Conservation (phyloP, 2,113 vertebrate genomes). For the Empidonax traillii region DNA sequence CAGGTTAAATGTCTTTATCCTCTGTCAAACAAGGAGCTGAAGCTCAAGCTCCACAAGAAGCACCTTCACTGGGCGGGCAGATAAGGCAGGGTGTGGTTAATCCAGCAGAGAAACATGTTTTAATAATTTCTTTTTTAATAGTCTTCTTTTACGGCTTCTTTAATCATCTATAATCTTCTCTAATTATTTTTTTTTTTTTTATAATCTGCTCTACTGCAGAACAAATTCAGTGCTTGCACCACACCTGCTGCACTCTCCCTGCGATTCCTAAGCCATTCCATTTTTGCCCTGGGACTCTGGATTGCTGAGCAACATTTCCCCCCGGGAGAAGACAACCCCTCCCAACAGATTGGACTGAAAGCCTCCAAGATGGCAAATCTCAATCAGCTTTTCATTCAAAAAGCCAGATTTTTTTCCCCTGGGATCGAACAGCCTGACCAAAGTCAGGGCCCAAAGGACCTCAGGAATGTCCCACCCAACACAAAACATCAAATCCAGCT, state of each 20-base stretch:
- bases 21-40: not conserved
- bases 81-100: not conserved
- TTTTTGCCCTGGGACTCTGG: not conserved
- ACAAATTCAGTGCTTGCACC: not conserved
- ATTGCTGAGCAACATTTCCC: not conserved
- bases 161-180: not conserved
- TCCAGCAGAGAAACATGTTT: not conserved
- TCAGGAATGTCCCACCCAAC: not conserved
- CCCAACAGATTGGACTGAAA: not conserved
- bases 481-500: not conserved
- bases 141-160: not conserved
- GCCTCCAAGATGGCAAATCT: not conserved
- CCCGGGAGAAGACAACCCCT: not conserved
- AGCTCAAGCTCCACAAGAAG: not conserved
- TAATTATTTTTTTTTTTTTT: not conserved
- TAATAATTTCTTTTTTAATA: not conserved
- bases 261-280: not conserved
- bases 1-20: not conserved
- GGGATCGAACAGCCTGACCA: rapidly evolving
- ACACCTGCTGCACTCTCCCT: rapidly evolving
- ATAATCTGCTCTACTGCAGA: not conserved
- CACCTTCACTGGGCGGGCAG: not conserved
- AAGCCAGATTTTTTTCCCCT: not conserved
- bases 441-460: not conserved
- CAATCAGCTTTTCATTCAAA: not conserved